These are phyloP conservation scores for Tiliqua scincoides DNA, from an alignment of 2,113 vertebrate genomes.

Conservation along the genomic window DNA sequence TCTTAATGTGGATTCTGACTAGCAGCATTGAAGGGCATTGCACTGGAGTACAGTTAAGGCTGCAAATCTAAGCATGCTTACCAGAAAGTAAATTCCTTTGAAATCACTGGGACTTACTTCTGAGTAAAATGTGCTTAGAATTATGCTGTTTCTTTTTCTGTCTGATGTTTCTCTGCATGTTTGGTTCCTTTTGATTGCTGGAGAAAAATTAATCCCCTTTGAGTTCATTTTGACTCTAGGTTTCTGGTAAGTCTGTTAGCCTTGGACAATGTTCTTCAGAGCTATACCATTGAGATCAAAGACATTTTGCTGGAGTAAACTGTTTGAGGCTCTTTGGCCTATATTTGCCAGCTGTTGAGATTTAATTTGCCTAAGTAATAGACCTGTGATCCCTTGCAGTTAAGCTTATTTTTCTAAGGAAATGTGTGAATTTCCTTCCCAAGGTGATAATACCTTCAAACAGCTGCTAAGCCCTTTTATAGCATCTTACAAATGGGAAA, in stretches of 20 bases:
- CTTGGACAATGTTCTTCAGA: not conserved
- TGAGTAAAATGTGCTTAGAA: not conserved
- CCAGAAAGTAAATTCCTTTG: not conserved
- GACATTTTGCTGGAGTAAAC: not conserved
- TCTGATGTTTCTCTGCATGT: not conserved
- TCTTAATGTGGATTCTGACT: not conserved
- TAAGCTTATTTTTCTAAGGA: constrained; percentile 27
- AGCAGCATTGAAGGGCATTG: not conserved
- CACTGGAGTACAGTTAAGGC: not conserved
- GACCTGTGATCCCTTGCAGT: not conserved
- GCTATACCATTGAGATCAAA: not conserved
- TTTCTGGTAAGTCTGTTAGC: not conserved
- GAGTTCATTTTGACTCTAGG: not conserved
- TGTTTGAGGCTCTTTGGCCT: not conserved
- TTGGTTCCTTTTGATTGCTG: not conserved
- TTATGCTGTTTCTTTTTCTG: not conserved
- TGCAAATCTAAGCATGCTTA: not conserved
- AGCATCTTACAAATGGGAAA: constrained; percentile 21
- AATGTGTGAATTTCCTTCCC: constrained; percentile 31
- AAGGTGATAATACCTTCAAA: constrained; percentile 20
- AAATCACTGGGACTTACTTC: not conserved
- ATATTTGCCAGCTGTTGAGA: constrained; percentile 2
- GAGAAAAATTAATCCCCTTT: not conserved
- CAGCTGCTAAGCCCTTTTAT: constrained; percentile 22
- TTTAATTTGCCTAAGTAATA: not conserved